Conservation (phyloP, 2,113 vertebrate species). For the Gulo gulo region DNA sequence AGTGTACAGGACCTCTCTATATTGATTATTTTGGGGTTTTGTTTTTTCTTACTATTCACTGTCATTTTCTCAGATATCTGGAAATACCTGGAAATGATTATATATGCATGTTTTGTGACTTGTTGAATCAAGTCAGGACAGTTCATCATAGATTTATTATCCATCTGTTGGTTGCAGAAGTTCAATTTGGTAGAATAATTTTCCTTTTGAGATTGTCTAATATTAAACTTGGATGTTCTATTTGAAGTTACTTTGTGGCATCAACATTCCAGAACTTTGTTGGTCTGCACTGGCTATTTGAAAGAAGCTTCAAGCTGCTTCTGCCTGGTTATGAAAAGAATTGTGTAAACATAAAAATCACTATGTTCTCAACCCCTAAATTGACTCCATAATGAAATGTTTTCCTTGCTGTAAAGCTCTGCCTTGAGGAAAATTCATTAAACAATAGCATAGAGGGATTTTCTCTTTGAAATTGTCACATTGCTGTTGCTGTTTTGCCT, state of each 20-base stretch:
- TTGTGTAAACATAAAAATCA: conserved; percentile 2
- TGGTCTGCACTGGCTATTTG: background rate
- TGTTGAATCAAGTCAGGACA: conserved; percentile 10
- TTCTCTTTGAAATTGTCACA: background rate
- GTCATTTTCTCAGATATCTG: background rate
- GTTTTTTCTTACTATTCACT: background rate
- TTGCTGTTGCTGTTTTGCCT: background rate
- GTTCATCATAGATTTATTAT: conserved; percentile 23
- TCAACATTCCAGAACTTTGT: background rate
- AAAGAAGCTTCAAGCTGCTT: background rate
- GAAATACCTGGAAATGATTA: background rate
- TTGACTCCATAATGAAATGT: background rate
- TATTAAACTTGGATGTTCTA: background rate
- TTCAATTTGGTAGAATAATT: background rate
- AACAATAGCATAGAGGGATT: background rate
- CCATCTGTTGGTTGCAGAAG: background rate
- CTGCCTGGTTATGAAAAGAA: background rate
- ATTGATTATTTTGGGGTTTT: background rate
- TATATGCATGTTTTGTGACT: background rate
- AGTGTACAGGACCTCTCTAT: background rate
- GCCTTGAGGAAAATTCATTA: background rate
- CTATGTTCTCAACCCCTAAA: background rate
- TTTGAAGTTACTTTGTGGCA: background rate
- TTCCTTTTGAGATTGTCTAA: conserved; percentile 26
- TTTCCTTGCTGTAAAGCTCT: background rate